A percentile compares a stretch with the other conserved stretches of the same genome.
These are phyloP conservation scores for Armadillidium nasatum DNA, from an alignment of 1,140 invertebrate genomes.

Conservation along the genomic window DNA sequence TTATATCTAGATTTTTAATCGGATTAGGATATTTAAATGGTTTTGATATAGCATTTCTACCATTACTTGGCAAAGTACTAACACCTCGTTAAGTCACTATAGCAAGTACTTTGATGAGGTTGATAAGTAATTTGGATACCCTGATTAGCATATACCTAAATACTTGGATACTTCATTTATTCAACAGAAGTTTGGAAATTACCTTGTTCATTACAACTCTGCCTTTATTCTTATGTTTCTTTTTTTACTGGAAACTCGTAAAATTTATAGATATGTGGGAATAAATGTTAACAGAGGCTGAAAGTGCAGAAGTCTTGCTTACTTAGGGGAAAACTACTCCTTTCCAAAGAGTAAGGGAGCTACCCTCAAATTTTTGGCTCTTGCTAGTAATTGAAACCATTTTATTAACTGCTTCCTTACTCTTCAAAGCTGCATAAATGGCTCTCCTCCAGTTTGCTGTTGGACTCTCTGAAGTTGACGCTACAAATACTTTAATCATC, in stretches of 20 bases:
- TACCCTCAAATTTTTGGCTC: neutral
- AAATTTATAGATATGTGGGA: neutral
- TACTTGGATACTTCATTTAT: neutral
- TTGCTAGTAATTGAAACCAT: neutral
- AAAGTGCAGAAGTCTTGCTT: neutral
- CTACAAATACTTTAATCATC: neutral
- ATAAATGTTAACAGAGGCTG: neutral
- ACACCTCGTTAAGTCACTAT: constrained; percentile 1
- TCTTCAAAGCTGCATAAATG: neutral
- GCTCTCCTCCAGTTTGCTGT: neutral
- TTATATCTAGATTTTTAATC: neutral
- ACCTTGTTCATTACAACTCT: neutral
- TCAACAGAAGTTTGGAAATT: neutral
- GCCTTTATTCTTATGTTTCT: neutral
- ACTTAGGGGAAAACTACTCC: neutral
- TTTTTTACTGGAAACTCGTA: neutral
- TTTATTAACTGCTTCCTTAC: neutral
- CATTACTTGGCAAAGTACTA: neutral
- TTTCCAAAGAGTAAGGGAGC: neutral
- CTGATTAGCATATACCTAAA: neutral
- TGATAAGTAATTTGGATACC: neutral
- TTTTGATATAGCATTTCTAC: neutral
- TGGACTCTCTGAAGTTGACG: neutral
- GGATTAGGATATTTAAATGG: neutral
- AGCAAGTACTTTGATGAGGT: neutral